These are phyloP conservation scores for Watsonalla cultraria DNA, from an alignment of 2,888 invertebrate genomes.

Conservation along the genomic window DNA sequence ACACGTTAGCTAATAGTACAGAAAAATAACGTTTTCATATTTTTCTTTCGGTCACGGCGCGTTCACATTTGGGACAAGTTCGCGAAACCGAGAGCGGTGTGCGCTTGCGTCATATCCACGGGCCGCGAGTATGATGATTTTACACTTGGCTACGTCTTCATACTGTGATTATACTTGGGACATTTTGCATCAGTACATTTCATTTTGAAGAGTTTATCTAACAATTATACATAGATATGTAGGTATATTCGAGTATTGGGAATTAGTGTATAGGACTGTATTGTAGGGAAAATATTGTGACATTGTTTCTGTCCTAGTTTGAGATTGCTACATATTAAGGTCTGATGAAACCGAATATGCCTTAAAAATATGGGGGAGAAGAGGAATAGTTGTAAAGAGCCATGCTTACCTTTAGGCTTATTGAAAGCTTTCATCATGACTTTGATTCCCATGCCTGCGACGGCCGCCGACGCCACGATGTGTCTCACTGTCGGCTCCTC, in stretches of 20 bases:
- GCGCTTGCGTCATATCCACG: conserved; percentile 45
- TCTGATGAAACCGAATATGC: conserved; percentile 15
- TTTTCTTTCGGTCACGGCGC: conserved; percentile 67
- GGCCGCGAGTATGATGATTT: conserved; percentile 50
- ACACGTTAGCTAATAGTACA: conserved; percentile 44
- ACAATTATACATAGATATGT: no score
- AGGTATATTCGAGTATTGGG: no score
- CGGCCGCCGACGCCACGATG: conserved; percentile 64
- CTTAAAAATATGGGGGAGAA: background rate
- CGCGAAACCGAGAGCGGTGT: conserved; percentile 71
- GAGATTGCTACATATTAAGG: no score
- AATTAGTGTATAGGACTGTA: no score
- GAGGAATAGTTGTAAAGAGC: background rate
- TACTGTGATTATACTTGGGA: conserved; percentile 33
- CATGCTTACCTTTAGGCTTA: conserved; percentile 88
- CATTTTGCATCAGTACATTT: background rate
- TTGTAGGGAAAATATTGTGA: no score
- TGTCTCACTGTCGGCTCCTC: conserved; percentile 51
- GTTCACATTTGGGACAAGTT: conserved; percentile 73
- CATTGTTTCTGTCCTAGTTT: no score
- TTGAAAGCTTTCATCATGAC: conserved; percentile 91
- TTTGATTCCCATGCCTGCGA: conserved; percentile 91
- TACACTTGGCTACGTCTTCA: conserved; percentile 20
- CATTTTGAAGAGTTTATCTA: no score
- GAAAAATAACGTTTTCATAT: conserved; percentile 65